Percentiles rank a stretch among this genome's conserved stretches.
These are phyloP conservation scores for Clepsis dumicolana DNA, from an alignment of 2,888 invertebrate genomes.

Conservation along the genomic window DNA sequence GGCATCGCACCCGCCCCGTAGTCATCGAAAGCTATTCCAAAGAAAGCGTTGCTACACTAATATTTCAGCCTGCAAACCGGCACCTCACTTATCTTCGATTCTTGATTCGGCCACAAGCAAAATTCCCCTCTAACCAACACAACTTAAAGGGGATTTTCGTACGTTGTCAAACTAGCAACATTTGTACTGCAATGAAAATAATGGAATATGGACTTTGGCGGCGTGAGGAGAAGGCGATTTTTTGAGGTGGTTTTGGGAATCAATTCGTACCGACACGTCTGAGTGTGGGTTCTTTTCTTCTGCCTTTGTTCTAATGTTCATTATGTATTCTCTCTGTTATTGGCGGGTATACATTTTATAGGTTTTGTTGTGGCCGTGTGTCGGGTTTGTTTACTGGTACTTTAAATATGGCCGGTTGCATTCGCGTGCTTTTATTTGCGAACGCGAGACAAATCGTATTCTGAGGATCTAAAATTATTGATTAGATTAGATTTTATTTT, in stretches of 20 bases:
- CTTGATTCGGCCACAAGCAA: constrained; percentile 52
- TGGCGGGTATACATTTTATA: constrained; percentile 78
- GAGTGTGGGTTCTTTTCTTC: constrained; percentile 76
- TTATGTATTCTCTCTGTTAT: constrained; percentile 81
- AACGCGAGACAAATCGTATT: too few relatives aligned
- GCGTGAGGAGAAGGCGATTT: constrained; percentile 50
- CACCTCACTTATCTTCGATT: constrained; percentile 77
- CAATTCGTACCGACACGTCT: constrained; percentile 76
- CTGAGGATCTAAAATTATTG: too few relatives aligned
- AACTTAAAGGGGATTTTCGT: constrained; percentile 54
- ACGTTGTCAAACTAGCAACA: constrained; percentile 52
- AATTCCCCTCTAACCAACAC: constrained; percentile 25
- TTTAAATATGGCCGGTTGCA: too few relatives aligned
- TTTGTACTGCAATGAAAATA: constrained; percentile 51
- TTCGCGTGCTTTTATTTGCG: too few relatives aligned
- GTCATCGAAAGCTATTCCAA: constrained; percentile 55
- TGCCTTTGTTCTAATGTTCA: constrained; percentile 82
- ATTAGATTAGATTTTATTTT: too few relatives aligned
- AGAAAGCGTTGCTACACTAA: constrained; percentile 74
- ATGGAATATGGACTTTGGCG: constrained; percentile 55
- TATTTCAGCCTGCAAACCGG: constrained; percentile 71
- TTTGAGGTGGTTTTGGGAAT: constrained; percentile 51
- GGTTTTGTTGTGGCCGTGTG: constrained; percentile 69
- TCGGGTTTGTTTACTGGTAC: constrained; percentile 66
- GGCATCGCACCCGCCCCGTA: constrained; percentile 11